Evolutionary conservation across 2,888 invertebrate genomes (phyloP), one percentile per base, ranked within the genome.

Genomic region (Nebria brevicollis): DNA sequence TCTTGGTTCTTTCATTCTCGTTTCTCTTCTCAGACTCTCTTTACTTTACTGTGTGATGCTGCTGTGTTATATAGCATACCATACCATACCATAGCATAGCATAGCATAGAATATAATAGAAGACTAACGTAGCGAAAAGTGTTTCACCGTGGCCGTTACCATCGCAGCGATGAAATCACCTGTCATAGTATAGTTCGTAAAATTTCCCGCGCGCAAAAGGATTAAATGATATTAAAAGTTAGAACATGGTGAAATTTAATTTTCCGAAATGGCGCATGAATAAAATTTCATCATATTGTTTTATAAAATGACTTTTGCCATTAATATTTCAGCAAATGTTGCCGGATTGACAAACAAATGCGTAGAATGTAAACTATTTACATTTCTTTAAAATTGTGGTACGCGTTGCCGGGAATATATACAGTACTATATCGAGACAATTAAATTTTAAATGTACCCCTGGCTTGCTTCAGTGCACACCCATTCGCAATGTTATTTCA

Each of bases 381-480:
- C 54, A 54, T 54, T 54, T 54, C 54, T 54, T 54, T 54, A 54
- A 54, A 54, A 54, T 54, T 11, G 54, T 13, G 54, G 54, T 34
- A 34, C 5, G 34, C 34, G 54, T 11, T 54, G 54, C 13, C 54
- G 54, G 54, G 54, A 54, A 13, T 54, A 54, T 54, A 7, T 54
- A 7, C 54, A 13, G 54, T 13, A 54, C 54, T 54, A 65, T 78
- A 78, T 78, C 78, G 78, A 78, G 78, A 78, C 78, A 78, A 78
- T 78, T 78, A 78, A 78, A 66, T 78, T 78, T 78, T 78, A 66
- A 78, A 78, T 78, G 78, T 34, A 78, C 41, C 15, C 68, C 20
- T n/a, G 68, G 68, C 6, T 13, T 25, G 68, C 20, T n/a, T 68
- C 10, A 68, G 10, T 13, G 42, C 73, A 10, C 42, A 41, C 41